A percentile compares a stretch with the other conserved stretches of the same genome.
Evolutionary conservation across 2,888 invertebrate species (phyloP).

Genomic region (Euphydryas editha): DNA sequence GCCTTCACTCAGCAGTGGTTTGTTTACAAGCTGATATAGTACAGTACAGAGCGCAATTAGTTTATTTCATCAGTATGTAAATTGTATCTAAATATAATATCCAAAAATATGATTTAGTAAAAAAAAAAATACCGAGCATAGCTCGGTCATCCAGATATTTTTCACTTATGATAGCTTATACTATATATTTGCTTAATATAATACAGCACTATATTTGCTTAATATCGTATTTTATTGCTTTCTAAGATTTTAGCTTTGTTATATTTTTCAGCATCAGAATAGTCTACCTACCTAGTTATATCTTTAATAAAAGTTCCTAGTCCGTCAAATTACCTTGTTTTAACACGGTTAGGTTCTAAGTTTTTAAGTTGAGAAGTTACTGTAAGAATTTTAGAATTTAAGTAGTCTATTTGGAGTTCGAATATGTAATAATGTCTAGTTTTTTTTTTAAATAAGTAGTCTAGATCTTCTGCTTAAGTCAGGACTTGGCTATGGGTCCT

Average conservation of each 20-base stretch:
- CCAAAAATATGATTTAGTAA: too few relatives aligned
- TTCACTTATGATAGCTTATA: too few relatives aligned
- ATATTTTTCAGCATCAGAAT: conserved; percentile 23
- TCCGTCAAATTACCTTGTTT: conserved; percentile 20
- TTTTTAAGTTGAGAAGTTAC: background rate
- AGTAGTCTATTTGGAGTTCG: too few relatives aligned
- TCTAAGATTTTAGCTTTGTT: conserved; percentile 15
- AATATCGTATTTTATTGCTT: background rate
- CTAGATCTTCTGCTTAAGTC: background rate
- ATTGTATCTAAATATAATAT: too few relatives aligned
- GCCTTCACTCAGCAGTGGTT: too few relatives aligned
- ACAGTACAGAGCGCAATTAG: too few relatives aligned
- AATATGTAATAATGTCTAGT: background rate
- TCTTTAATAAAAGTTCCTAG: conserved; percentile 23
- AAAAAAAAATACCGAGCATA: too few relatives aligned
- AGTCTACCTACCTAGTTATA: conserved; percentile 25
- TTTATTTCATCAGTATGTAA: too few relatives aligned
- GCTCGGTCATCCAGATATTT: too few relatives aligned
- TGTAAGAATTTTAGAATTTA: background rate
- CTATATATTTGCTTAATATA: too few relatives aligned
- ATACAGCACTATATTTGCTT: background rate
- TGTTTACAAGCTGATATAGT: too few relatives aligned
- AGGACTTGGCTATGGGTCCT: background rate
- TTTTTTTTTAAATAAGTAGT: background rate
- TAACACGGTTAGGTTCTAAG: conserved; percentile 13